These are phyloP conservation scores for Scaptodrosophila lebanonensis DNA, from an alignment of 1,140 invertebrate genomes.

Conservation along the genomic window DNA sequence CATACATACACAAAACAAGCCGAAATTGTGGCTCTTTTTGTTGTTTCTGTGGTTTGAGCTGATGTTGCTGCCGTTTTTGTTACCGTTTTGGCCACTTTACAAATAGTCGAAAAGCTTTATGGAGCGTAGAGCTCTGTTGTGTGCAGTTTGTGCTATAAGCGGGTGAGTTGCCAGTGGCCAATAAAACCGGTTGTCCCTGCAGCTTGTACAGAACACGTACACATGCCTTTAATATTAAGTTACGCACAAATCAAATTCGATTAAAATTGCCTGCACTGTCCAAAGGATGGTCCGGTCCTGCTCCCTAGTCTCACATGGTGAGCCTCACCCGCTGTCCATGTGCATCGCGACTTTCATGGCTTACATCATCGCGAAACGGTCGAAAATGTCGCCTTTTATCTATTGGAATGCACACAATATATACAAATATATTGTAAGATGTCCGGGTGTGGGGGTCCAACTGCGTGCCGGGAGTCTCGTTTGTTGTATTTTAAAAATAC, in stretches of 20 bases:
- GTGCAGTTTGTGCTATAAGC: constrained; percentile 64
- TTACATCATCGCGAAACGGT: constrained; percentile 64
- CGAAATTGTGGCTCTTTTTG: constrained; percentile 24
- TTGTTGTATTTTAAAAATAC: constrained; percentile 69
- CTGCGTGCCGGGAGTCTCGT: constrained; percentile 25
- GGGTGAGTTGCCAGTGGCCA: constrained; percentile 61
- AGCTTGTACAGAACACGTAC: too few relatives aligned
- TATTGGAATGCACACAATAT: too few relatives aligned
- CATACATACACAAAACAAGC: constrained; percentile 19
- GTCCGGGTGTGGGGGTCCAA: not conserved
- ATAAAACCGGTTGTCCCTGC: constrained; percentile 66
- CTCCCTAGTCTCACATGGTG: constrained; percentile 35
- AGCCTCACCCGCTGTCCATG: too few relatives aligned
- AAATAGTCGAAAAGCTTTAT: constrained; percentile 70
- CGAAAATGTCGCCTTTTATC: constrained; percentile 53
- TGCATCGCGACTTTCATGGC: constrained; percentile 53
- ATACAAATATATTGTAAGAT: too few relatives aligned
- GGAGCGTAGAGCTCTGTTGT: constrained; percentile 50
- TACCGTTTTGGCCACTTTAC: constrained; percentile 70
- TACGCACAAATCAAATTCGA: constrained; percentile 74
- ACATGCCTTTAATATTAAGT: constrained; percentile 66
- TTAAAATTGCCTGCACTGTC: constrained; percentile 57
- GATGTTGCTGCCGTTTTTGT: constrained; percentile 43
- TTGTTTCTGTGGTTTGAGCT: constrained; percentile 10
- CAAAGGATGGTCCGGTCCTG: constrained; percentile 22